Evolutionary conservation across 1,140 invertebrate species (phyloP).

Genomic region (Apis florea): DNA sequence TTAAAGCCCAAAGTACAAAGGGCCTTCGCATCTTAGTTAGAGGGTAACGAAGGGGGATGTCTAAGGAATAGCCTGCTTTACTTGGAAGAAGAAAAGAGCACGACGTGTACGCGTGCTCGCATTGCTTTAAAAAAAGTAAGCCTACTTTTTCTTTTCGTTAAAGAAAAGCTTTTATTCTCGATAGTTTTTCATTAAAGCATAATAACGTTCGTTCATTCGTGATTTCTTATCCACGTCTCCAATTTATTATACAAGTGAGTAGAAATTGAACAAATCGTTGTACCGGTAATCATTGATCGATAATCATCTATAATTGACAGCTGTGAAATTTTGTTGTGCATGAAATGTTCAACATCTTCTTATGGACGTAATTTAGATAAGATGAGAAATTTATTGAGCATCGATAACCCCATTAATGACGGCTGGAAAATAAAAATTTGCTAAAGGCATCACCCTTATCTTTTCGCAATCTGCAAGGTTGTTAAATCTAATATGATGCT

Average conservation of each 20-base stretch:
- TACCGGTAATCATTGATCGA: neutral
- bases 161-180: neutral
- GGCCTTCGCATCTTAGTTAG: slow-evolving; percentile 63
- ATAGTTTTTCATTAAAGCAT: no score
- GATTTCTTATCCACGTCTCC: no score
- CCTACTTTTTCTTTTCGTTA: no score
- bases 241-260: no score
- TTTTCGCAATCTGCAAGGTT: neutral
- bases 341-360: neutral
- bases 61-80: slow-evolving; percentile 60
- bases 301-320: slow-evolving; percentile 15
- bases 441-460: neutral
- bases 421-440: neutral
- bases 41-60: slow-evolving; percentile 67
- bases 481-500: neutral
- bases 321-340: neutral
- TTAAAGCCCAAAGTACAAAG: slow-evolving; percentile 55
- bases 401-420: neutral
- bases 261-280: no score
- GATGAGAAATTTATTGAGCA: neutral
- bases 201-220: slow-evolving; percentile 7
- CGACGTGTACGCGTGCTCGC: neutral
- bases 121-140: neutral
- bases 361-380: slow-evolving; percentile 18
- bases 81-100: slow-evolving; percentile 6